Evolutionary conservation across 2,888 invertebrate species (phyloP).

Genomic region (Drosophila nigricruria): DNA sequence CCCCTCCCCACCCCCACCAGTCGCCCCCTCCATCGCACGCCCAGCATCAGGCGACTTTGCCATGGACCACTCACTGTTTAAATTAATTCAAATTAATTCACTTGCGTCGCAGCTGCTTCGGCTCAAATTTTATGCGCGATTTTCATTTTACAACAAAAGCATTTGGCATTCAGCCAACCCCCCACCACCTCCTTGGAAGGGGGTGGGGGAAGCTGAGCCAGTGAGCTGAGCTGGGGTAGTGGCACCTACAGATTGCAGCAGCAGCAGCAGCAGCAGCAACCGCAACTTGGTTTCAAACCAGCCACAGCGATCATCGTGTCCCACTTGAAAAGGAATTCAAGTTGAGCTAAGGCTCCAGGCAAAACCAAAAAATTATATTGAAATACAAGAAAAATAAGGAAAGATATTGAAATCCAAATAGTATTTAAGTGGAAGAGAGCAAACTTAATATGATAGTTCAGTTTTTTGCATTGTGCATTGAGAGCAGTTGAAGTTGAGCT

Average conservation of each 20-base stretch:
- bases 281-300: slow-evolving; percentile 3
- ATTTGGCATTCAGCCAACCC: slow-evolving; percentile 47
- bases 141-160: slow-evolving; percentile 75
- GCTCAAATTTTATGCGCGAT: slow-evolving; percentile 79
- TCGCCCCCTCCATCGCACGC: not conserved
- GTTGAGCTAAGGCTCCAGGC: not conserved
- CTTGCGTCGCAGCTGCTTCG: slow-evolving; percentile 81
- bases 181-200: not conserved
- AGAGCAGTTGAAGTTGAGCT: not conserved
- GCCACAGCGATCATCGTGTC: not conserved
- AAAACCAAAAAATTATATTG: not conserved
- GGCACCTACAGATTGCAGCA: slow-evolving; percentile 26
- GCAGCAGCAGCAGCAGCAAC: slow-evolving; percentile 23
- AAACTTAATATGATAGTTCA: not conserved
- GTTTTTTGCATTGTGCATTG: not conserved
- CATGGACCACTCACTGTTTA: slow-evolving; percentile 57
- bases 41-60: slow-evolving; percentile 1
- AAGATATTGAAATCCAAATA: not conserved
- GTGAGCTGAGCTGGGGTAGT: not conserved
- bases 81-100: slow-evolving; percentile 83
- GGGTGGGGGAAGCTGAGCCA: not conserved
- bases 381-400: not conserved
- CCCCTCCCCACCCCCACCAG: not conserved
- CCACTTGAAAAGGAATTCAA: not conserved
- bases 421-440: not conserved